Evolutionary conservation across 2,888 invertebrate genomes (phyloP).

Genomic region (Tenthredo amoena): DNA sequence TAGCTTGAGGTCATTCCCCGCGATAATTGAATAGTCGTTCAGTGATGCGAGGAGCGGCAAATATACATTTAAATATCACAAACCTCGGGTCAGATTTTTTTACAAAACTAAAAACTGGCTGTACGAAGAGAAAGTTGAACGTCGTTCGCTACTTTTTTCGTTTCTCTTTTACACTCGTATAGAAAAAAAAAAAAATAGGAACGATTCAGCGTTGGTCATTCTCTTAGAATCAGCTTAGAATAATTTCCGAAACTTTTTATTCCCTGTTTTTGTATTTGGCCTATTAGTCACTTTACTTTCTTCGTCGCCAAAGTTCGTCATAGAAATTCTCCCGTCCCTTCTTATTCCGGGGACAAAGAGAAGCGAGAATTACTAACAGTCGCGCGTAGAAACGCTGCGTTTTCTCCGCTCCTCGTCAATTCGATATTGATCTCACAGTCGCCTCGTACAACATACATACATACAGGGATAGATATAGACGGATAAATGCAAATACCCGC

Average conservation of each 20-base stretch:
- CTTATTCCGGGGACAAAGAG: neutral
- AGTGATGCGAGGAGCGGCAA: neutral
- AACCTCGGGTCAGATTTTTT: neutral
- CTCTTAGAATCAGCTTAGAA: neutral
- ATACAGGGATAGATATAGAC: neutral
- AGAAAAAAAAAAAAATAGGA: neutral
- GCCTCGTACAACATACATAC: constrained; percentile 20
- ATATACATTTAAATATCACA: neutral
- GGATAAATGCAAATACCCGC: constrained; percentile 36
- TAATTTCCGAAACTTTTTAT: neutral
- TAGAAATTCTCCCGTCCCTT: neutral
- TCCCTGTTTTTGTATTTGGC: neutral
- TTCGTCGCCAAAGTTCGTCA: neutral
- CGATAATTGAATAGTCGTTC: neutral
- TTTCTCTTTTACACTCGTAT: neutral
- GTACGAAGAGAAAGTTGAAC: neutral
- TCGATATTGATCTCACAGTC: constrained; percentile 32
- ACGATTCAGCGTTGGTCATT: neutral
- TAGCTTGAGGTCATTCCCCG: neutral
- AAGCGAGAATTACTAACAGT: neutral
- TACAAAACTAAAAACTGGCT: neutral
- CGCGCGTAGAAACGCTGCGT: neutral
- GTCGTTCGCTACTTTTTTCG: neutral
- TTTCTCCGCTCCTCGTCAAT: neutral
- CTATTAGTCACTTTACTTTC: neutral